phyloP scores from a whole-genome alignment of 2,888 invertebrate genomes.

The Camptogramma bilineatum region DNA sequence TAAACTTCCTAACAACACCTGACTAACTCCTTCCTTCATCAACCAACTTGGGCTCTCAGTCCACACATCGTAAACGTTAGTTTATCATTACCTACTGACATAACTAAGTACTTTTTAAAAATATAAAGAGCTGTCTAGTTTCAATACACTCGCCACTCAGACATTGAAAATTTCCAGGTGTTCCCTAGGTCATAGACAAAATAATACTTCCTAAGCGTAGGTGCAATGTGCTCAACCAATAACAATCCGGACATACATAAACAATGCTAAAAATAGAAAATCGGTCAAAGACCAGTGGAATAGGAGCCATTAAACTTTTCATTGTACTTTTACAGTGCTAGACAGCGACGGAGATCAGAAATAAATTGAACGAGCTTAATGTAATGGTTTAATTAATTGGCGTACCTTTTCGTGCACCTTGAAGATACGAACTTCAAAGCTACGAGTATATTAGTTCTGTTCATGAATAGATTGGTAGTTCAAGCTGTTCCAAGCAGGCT shows the following conservation, averaged over 20 bases:
- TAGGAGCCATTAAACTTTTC: conserved; percentile 38
- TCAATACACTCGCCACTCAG: not conserved
- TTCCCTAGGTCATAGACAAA: too few species aligned
- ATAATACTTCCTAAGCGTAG: too few species aligned
- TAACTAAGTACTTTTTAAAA: not conserved
- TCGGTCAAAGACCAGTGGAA: conserved; percentile 59
- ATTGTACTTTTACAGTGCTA: conserved; percentile 37
- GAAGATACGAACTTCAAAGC: conserved; percentile 6
- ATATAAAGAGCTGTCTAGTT: not conserved
- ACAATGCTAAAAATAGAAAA: conserved; percentile 57
- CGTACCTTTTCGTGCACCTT: conserved; percentile 19
- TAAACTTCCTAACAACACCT: too few species aligned
- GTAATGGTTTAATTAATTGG: conserved; percentile 36
- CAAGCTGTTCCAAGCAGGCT: not conserved
- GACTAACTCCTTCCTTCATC: too few species aligned
- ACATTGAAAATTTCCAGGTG: conserved; percentile 26
- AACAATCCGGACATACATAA: conserved; percentile 45
- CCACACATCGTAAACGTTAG: too few species aligned
- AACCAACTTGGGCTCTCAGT: too few species aligned
- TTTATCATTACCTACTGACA: too few species aligned
- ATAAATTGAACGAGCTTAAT: conserved; percentile 34
- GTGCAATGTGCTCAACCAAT: conserved; percentile 22
- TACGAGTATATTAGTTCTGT: conserved; percentile 11
- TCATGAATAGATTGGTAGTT: not conserved
- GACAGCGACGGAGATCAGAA: conserved; percentile 35